These are phyloP conservation scores for Yponomeuta cagnagella DNA, from an alignment of 2,888 invertebrate species.

Conservation along the genomic window DNA sequence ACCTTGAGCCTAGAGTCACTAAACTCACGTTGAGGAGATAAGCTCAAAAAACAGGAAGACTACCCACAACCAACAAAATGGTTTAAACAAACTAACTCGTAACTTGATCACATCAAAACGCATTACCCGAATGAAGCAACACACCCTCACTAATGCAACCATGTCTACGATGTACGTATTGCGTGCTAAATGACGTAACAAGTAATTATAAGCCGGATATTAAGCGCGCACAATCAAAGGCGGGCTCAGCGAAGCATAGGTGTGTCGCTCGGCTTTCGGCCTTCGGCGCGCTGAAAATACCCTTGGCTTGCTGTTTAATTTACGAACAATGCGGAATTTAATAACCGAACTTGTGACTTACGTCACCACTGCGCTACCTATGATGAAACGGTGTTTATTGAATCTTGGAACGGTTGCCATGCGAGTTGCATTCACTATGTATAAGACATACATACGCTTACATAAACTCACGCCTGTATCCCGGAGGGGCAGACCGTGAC, in stretches of 20 bases:
- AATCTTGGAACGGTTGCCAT: neutral
- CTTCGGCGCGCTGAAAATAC: neutral
- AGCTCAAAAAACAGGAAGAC: no score
- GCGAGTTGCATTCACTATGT: neutral
- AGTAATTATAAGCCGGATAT: slow-evolving; percentile 31
- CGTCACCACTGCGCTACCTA: neutral
- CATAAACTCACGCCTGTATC: no score
- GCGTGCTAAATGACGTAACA: slow-evolving; percentile 9
- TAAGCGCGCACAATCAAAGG: slow-evolving; percentile 27
- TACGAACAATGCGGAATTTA: slow-evolving; percentile 9
- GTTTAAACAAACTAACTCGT: neutral
- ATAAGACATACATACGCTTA: no score
- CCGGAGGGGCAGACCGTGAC: no score
- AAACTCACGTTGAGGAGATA: no score
- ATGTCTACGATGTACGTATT: neutral
- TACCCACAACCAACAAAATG: no score
- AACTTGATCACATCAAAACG: neutral
- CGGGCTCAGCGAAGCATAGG: slow-evolving; percentile 20
- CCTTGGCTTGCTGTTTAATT: slow-evolving; percentile 8
- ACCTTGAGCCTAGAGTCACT: no score
- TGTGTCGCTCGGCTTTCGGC: slow-evolving; percentile 2
- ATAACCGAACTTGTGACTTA: slow-evolving; percentile 3
- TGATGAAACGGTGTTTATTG: neutral
- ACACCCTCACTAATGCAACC: neutral
- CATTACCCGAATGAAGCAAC: slow-evolving; percentile 2